Percentiles rank a stretch among this genome's conserved stretches.
phyloP scores from a whole-genome alignment of 2,888 invertebrate genomes.

The Spilarctia lutea region DNA sequence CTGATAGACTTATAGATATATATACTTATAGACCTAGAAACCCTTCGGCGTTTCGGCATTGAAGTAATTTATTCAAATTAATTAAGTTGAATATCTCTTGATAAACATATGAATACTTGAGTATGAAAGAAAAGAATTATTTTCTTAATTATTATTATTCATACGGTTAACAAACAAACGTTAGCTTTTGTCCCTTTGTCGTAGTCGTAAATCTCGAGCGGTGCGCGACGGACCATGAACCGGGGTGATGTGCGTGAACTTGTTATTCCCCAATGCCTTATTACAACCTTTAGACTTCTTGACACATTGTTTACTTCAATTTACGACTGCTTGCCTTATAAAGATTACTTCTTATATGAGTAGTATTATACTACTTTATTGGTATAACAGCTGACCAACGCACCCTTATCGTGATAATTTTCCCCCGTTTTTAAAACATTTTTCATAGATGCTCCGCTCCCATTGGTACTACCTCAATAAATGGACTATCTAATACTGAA shows the following conservation, averaged over 20 bases:
- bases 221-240: constrained; percentile 6
- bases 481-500: too few relatives aligned
- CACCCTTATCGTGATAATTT: too few relatives aligned
- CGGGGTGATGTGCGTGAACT: neutral
- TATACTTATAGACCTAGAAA: too few relatives aligned
- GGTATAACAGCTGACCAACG: too few relatives aligned
- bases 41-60: too few relatives aligned
- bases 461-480: too few relatives aligned
- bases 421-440: too few relatives aligned
- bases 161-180: constrained; percentile 1
- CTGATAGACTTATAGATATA: too few relatives aligned
- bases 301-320: neutral
- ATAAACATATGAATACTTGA: neutral
- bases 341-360: neutral
- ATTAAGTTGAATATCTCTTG: neutral
- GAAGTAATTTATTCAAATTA: neutral
- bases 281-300: constrained; percentile 4
- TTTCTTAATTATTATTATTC: neutral
- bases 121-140: neutral
- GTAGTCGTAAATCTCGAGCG: constrained; percentile 3
- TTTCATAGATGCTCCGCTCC: too few relatives aligned
- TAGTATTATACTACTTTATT: neutral
- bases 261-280: neutral
- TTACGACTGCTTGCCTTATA: neutral
- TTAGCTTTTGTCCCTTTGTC: neutral